Conservation (phyloP, 2,888 invertebrate genomes). For the Cenopis cana region DNA sequence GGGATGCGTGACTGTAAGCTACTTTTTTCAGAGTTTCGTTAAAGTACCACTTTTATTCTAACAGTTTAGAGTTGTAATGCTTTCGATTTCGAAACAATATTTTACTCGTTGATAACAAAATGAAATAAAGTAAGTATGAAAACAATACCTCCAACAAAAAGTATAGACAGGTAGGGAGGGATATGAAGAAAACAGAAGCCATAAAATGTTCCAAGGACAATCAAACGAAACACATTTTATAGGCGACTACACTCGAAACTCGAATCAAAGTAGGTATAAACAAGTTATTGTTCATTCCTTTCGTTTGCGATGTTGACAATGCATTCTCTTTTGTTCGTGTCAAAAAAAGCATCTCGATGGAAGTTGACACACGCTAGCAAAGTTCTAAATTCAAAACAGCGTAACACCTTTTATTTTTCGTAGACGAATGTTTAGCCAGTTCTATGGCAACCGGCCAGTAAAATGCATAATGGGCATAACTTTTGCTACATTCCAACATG, state of each 20-base stretch:
- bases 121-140: background rate
- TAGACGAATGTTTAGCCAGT: slow-evolving; percentile 68
- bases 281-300: slow-evolving; percentile 40
- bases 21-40: slow-evolving; percentile 40
- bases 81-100: background rate
- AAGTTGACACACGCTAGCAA: slow-evolving; percentile 58
- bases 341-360: slow-evolving; percentile 42
- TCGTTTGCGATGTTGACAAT: slow-evolving; percentile 24
- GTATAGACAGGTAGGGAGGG: background rate
- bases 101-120: background rate
- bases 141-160: background rate
- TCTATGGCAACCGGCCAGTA: slow-evolving; percentile 74
- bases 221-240: slow-evolving; percentile 32
- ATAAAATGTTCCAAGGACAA: slow-evolving; percentile 24
- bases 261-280: slow-evolving; percentile 37
- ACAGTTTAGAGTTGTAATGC: slow-evolving; percentile 6
- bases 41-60: slow-evolving; percentile 12
- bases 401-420: slow-evolving; percentile 71
- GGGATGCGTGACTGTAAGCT: slow-evolving; percentile 49
- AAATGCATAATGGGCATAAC: slow-evolving; percentile 29
- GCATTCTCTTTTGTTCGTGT: slow-evolving; percentile 37
- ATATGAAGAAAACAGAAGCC: slow-evolving; percentile 14
- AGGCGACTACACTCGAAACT: slow-evolving; percentile 33
- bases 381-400: slow-evolving; percentile 70
- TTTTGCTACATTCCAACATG: slow-evolving; percentile 16